phyloP scores from a whole-genome alignment of 1,140 invertebrate species.

The Lordiphosa clarofinis region DNA sequence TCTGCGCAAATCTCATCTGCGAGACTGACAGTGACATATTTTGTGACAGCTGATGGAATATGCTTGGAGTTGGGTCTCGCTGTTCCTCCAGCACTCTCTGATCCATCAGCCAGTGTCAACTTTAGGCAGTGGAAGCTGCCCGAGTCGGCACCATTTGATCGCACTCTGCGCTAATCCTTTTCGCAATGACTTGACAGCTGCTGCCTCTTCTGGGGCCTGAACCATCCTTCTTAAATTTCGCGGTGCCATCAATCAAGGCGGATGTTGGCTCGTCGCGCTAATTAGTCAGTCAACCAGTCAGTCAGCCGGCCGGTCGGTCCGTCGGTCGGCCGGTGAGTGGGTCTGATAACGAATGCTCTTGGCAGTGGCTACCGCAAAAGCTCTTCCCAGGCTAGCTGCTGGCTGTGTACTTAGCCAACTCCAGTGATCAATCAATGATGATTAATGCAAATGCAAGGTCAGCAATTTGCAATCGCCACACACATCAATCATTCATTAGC shows the following conservation, averaged over 20 bases:
- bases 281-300: conserved; percentile 63
- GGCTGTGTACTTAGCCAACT: conserved; percentile 59
- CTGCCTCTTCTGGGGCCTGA: conserved; percentile 14
- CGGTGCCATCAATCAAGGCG: conserved; percentile 79
- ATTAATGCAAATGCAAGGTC: conserved; percentile 77
- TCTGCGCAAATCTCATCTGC: conserved; percentile 65
- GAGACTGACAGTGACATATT: conserved; percentile 76
- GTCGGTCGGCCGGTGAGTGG: conserved; percentile 24
- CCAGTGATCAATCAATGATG: conserved; percentile 74
- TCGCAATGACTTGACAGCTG: conserved; percentile 79
- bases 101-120: conserved; percentile 78
- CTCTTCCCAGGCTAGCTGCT: conserved; percentile 12
- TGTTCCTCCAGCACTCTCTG: conserved; percentile 23
- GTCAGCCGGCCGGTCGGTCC: conserved; percentile 35
- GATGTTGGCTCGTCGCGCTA: conserved; percentile 56
- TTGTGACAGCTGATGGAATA: conserved; percentile 79
- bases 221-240: conserved; percentile 78
- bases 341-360: conserved; percentile 52
- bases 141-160: conserved; percentile 76
- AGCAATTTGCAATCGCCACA: conserved; percentile 43
- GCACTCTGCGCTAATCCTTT: conserved; percentile 72
- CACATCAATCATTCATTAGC: conserved; percentile 78
- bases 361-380: conserved; percentile 35
- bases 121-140: conserved; percentile 65
- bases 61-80: conserved; percentile 59